Percentiles rank a stretch among this genome's conserved stretches.
These are phyloP conservation scores for Agonum fuliginosum DNA, from an alignment of 2,888 invertebrate genomes.

Conservation along the genomic window DNA sequence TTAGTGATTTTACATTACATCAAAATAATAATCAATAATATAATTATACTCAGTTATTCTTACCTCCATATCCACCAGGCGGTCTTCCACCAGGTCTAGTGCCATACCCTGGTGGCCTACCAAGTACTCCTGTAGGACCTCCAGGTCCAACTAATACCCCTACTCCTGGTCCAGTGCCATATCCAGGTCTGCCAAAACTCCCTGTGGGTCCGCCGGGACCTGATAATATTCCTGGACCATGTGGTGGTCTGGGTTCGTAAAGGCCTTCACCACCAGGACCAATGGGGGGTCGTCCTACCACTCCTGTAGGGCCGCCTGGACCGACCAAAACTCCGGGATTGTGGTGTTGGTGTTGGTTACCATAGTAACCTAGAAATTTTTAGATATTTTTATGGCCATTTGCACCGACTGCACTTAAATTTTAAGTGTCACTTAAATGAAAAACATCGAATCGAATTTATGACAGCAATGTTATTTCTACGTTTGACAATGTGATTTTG, in stretches of 20 bases:
- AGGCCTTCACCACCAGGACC: conserved; percentile 56
- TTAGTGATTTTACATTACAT: no score
- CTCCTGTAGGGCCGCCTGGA: conserved; percentile 69
- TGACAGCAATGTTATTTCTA: no score
- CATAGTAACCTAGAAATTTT: no score
- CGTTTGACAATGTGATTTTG: no score
- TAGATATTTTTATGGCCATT: no score
- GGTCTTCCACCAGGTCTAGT: conserved; percentile 33
- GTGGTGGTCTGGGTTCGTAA: not conserved
- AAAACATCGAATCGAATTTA: no score
- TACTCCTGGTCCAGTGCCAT: not conserved
- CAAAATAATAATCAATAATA: no score
- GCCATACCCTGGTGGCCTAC: conserved; percentile 34
- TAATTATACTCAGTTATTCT: no score
- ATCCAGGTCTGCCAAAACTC: conserved; percentile 70
- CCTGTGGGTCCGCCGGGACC: conserved; percentile 76
- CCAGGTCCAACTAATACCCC: conserved; percentile 45
- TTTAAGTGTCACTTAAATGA: no score
- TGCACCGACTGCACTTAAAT: no score
- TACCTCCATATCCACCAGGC: conserved; percentile 6
- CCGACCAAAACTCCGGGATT: no score
- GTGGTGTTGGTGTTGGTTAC: no score
- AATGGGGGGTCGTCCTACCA: not conserved
- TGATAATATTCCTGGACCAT: conserved; percentile 63
- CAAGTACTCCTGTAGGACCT: conserved; percentile 53